These are phyloP conservation scores for Etia nguti DNA, from an alignment of 2,113 vertebrate species.

Conservation along the genomic window DNA sequence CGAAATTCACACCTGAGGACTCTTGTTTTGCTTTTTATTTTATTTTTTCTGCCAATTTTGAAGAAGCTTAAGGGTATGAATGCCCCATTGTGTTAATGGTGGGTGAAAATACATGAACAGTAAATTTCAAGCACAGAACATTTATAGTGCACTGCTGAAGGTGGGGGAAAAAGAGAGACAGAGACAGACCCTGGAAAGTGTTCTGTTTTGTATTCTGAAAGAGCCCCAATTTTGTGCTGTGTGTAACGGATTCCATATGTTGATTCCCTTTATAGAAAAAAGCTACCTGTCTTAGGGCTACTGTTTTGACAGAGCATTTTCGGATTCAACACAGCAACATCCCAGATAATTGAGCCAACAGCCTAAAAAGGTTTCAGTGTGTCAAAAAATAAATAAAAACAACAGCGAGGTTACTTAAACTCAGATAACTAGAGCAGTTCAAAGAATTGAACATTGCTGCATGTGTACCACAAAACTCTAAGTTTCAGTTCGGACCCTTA, in stretches of 20 bases:
- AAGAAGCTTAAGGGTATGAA: constrained; percentile 3
- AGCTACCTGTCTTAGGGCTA: neutral
- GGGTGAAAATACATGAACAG: neutral
- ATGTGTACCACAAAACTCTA: neutral
- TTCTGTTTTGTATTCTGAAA: constrained; percentile 42
- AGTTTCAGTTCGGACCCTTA: neutral
- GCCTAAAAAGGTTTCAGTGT: constrained; percentile 25
- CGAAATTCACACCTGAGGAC: constrained; percentile 21
- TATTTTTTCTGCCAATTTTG: constrained; percentile 4
- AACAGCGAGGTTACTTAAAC: constrained; percentile 2
- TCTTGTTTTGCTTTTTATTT: constrained; percentile 4
- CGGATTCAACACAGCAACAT: constrained; percentile 14
- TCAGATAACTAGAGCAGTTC: neutral
- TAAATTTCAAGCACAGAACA: neutral
- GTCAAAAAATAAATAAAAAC: constrained; percentile 16
- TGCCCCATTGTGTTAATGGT: neutral
- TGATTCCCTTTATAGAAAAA: constrained; percentile 24
- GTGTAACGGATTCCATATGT: constrained; percentile 49
- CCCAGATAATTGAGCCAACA: constrained; percentile 35
- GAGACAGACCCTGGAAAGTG: constrained; percentile 9
- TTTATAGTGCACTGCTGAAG: neutral
- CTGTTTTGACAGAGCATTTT: constrained; percentile 38
- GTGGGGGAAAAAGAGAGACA: neutral
- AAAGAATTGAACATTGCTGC: neutral
- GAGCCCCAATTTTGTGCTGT: constrained; percentile 28